Percentiles rank a stretch among this genome's conserved stretches.
Evolutionary conservation across 2,113 vertebrate genomes (phyloP).

Genomic region (Calidris pugnax): DNA sequence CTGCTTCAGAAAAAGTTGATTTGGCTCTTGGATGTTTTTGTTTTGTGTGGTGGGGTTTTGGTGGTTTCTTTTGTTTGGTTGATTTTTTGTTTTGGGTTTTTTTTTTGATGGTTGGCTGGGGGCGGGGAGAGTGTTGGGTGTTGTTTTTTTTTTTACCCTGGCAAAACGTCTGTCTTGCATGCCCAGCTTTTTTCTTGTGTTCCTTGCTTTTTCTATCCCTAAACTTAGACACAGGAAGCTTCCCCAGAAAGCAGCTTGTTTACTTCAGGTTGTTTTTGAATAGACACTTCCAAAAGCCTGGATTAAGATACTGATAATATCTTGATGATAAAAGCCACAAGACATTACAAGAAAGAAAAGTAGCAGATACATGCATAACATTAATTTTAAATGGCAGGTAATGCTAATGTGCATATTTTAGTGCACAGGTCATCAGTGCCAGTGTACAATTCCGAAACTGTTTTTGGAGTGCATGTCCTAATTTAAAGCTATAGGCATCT

Average conservation of each 20-base stretch:
- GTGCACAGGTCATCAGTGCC: neutral
- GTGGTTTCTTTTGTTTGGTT: neutral
- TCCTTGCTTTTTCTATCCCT: neutral
- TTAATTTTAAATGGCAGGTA: neutral
- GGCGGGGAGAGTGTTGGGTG: too few species aligned
- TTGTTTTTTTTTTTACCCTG: neutral
- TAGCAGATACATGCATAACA: neutral
- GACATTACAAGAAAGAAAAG: neutral
- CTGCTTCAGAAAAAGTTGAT: neutral
- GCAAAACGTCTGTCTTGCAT: neutral
- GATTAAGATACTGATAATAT: neutral
- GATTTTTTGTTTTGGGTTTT: neutral
- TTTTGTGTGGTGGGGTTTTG: neutral
- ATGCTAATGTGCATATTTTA: neutral
- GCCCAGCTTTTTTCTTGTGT: neutral
- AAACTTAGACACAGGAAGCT: neutral
- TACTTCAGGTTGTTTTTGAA: neutral
- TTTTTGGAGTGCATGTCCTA: neutral
- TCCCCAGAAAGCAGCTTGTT: neutral
- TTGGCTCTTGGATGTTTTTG: neutral
- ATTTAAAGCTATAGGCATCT: neutral
- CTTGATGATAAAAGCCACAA: neutral
- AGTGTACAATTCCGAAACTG: neutral
- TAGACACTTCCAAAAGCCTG: neutral
- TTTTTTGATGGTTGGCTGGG: neutral